These are phyloP conservation scores for Sylvia atricapilla DNA, from an alignment of 2,113 vertebrate genomes.

Conservation along the genomic window DNA sequence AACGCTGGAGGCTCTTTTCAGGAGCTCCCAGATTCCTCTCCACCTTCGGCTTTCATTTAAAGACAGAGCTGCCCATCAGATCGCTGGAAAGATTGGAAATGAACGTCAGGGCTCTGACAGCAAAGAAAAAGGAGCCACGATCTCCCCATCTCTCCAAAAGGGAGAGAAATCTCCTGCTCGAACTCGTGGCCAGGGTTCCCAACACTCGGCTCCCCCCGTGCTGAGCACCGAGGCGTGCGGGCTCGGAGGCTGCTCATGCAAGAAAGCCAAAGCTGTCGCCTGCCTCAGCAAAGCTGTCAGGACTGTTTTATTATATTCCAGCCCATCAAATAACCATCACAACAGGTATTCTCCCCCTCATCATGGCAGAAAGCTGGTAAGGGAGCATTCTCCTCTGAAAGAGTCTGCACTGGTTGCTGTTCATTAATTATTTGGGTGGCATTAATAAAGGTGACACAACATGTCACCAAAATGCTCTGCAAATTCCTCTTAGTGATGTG, in stretches of 20 bases:
- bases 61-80: neutral
- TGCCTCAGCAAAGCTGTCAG: conserved; percentile 17
- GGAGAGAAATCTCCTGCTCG: neutral
- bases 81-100: neutral
- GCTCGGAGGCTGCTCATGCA: neutral
- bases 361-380: neutral
- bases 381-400: neutral
- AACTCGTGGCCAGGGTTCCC: neutral
- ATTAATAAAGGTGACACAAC: neutral
- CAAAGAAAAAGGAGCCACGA: neutral
- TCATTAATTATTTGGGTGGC: neutral
- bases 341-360: neutral
- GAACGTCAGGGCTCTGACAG: neutral
- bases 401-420: neutral
- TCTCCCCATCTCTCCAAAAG: neutral
- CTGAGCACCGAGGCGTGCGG: neutral
- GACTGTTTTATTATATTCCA: neutral
- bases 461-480: neutral
- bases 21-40: neutral
- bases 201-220: neutral
- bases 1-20: neutral
- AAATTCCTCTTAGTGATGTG: neutral
- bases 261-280: neutral
- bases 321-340: neutral
- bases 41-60: neutral